Conservation (phyloP, 2,888 invertebrate species). For the Drepana falcataria region DNA sequence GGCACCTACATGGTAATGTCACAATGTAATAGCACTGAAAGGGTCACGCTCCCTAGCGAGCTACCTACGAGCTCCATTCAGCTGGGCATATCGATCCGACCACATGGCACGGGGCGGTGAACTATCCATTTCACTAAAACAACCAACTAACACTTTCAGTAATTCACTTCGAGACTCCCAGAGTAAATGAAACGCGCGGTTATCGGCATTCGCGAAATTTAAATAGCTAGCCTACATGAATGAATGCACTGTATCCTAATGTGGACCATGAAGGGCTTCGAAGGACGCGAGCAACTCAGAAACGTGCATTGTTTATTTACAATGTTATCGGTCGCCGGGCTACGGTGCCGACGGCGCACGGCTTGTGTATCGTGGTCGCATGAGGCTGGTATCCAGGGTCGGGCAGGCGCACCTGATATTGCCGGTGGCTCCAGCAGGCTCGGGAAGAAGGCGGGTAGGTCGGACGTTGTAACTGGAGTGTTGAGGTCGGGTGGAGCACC, state of each 20-base stretch:
- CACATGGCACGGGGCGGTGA: slow-evolving; percentile 47
- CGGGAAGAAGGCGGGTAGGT: slow-evolving; percentile 95
- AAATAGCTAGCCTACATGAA: slow-evolving; percentile 8
- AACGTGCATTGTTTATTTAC: slow-evolving; percentile 65
- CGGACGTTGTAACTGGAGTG: slow-evolving; percentile 96
- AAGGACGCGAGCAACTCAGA: slow-evolving; percentile 27
- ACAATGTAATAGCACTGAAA: not conserved
- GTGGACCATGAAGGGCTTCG: slow-evolving; percentile 27
- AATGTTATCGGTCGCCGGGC: slow-evolving; percentile 56
- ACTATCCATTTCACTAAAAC: slow-evolving; percentile 68
- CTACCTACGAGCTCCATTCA: slow-evolving; percentile 47
- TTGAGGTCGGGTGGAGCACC: slow-evolving; percentile 91
- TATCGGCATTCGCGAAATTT: not conserved
- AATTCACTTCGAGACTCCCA: not conserved
- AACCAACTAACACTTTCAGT: slow-evolving; percentile 39
- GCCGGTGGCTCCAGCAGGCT: slow-evolving; percentile 93
- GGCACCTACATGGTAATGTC: not conserved
- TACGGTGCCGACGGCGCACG: slow-evolving; percentile 34
- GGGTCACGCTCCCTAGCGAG: slow-evolving; percentile 2
- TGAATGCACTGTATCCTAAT: slow-evolving; percentile 15
- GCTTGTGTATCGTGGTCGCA: not conserved
- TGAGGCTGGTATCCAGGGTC: slow-evolving; percentile 5
- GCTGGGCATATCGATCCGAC: slow-evolving; percentile 58
- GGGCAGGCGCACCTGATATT: slow-evolving; percentile 88
- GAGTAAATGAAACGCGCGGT: not conserved